Conservation (phyloP, 2,888 invertebrate genomes). For the Tetragonula carbonaria region DNA sequence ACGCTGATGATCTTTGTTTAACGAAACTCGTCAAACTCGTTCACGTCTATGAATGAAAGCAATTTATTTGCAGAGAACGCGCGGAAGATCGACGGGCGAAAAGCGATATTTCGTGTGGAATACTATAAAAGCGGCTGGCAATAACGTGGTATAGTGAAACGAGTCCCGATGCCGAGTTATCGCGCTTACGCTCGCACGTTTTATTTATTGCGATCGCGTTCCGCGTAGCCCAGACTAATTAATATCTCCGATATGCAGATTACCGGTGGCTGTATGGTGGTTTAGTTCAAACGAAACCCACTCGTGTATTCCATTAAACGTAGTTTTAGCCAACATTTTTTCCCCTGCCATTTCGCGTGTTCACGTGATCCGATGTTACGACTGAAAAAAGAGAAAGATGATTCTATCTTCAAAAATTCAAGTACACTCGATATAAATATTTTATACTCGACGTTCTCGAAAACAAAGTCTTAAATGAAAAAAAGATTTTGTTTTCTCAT, state of each 20-base stretch:
- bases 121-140: slow-evolving; percentile 7
- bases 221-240: slow-evolving; percentile 37
- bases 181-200: slow-evolving; percentile 44
- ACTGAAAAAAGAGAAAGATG: too few relatives aligned
- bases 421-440: too few relatives aligned
- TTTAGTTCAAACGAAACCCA: slow-evolving; percentile 16
- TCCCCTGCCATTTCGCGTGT: too few relatives aligned
- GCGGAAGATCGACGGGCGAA: background rate
- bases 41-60: background rate
- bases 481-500: too few relatives aligned
- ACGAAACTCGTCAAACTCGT: slow-evolving; percentile 2
- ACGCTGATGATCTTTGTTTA: background rate
- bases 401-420: too few relatives aligned
- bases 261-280: background rate
- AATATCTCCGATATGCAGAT: slow-evolving; percentile 58
- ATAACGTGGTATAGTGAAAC: slow-evolving; percentile 25
- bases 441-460: too few relatives aligned
- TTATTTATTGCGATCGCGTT: slow-evolving; percentile 48
- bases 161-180: slow-evolving; percentile 24
- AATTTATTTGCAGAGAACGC: slow-evolving; percentile 5
- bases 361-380: too few relatives aligned
- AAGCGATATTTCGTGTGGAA: background rate
- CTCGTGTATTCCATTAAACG: background rate
- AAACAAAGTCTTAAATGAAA: too few relatives aligned
- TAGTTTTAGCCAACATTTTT: background rate